Conservation (phyloP, 2,113 vertebrate species). For the Tylochromis polylepis region DNA sequence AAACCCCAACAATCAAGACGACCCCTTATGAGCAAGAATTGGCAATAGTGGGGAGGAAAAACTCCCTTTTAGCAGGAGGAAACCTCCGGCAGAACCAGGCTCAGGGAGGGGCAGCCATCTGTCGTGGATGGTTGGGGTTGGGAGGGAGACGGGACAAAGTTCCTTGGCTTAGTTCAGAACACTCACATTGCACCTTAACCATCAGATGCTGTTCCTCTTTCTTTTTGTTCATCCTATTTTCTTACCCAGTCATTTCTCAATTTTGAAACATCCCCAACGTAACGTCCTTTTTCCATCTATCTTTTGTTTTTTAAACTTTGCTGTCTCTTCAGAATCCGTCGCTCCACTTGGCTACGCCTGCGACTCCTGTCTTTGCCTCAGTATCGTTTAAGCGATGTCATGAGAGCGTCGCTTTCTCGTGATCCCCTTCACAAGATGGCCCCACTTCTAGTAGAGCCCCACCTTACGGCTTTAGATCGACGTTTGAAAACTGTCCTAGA, state of each 20-base stretch:
- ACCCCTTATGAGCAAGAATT: neutral
- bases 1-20: rapidly evolving
- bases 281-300: neutral
- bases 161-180: neutral
- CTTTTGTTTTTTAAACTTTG: neutral
- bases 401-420: constrained; percentile 67
- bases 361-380: constrained; percentile 68
- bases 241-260: rapidly evolving
- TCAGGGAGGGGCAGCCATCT: neutral
- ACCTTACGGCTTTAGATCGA: constrained; percentile 69
- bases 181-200: neutral
- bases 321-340: constrained; percentile 71
- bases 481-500: constrained; percentile 62
- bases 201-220: neutral
- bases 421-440: constrained; percentile 66
- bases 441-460: constrained; percentile 73
- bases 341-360: constrained; percentile 72
- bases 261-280: neutral
- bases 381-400: constrained; percentile 72
- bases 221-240: neutral
- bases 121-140: rapidly evolving
- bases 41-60: neutral
- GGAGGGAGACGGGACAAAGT: neutral
- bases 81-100: neutral
- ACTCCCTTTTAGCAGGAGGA: neutral